Evolutionary conservation across 2,888 invertebrate species (phyloP), one percentile per base, ranked within the genome.

Genomic region (Rapana venosa): DNA sequence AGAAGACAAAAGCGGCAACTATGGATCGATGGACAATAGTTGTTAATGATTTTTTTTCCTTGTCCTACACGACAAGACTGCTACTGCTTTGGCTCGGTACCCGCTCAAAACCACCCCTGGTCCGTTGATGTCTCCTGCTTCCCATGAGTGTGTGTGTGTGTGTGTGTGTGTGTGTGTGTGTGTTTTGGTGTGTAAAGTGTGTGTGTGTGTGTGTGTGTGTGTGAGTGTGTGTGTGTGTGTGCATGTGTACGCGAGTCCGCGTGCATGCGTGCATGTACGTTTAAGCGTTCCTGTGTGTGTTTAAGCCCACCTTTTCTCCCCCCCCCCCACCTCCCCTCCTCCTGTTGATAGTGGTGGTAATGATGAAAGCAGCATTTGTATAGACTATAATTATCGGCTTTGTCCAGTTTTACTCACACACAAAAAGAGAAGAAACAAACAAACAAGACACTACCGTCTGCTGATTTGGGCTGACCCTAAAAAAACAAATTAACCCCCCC

Each of bases 201-300:
- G 70, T 22, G 70, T 22, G 77, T 77, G 77, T 77, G 77, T 77
- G 77, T 77, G 32, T 77, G 77, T 77, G 77, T 77, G 77, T 77
- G 32, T 77, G 2, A 32, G 32, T 77, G 77, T 77, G 77, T 77
- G 77, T 4, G 30, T 35, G 30, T 8, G 32, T 32, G 17, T 17
- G 77, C 77, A 20, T 11, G 77, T 30, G 11, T 32, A 32, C 61
- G 17, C 61, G 61, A 13, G 32, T 77, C 11, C 77, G 32, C 35
- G 32, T 1, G 32, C n/a, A 77, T 32, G 77, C 22, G 77, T 32
- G 13, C 20, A 32, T 32, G 17, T 5, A 32, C 20, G 32, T 32
- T 13, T 1, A 22, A 17, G 26, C 5, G 70, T 22, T 70, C 11
- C 58, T 13, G 58, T 15, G 58, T 58, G 58, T 58, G 15, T 13